Evolutionary conservation across 2,888 invertebrate species (phyloP), one percentile per base, ranked within the genome.

Genomic region (Lasiommata megera): DNA sequence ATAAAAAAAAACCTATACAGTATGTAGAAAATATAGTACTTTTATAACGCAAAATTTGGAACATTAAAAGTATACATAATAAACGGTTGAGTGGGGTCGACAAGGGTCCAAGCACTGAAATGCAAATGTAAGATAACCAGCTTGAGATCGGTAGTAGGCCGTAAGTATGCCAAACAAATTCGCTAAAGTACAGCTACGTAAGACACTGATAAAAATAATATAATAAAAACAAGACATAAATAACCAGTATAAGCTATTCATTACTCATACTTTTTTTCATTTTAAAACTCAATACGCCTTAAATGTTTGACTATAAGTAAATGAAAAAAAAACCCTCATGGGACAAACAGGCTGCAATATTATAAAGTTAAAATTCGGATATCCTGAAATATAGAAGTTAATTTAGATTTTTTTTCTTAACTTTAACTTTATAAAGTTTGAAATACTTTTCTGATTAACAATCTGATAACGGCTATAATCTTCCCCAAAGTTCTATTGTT

Each of bases 401-500:
- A 65, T 62, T 60, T 62, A 57, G 47, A 61, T 37, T 58, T 63
- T 62, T 61, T 62, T 61, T 58, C 58, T 61, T 34, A 41, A 50
- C 56, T 54, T 63, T 61, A 58, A 59, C 61, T 61, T 61, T 52
- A 44, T 46, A 58, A 67, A 61, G 58, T 64, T 67, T 59, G 52
- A 53, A 67, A 67, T 63, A 64, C 63, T 63, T 62, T 58, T 58
- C 62, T 67, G 66, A 67, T 66, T 66, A 67, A 66, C 65, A 65
- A 63, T 62, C 63, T 67, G 65, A 65, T 65, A 67, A 65, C 66
- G 61, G 65, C 60, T 60, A 54, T 63, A 61, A 66, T 65, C 65
- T 61, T 47, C 54, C 55, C 53, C 55, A 29, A 61, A 63, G 60
- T 65, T 58, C 56, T 60, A 62, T 64, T 60, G 60, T 62, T 53